Base-by-base conservation (phyloP, 2,797 vertebrate species). In the Hyperoplus lanceolatus region DNA sequence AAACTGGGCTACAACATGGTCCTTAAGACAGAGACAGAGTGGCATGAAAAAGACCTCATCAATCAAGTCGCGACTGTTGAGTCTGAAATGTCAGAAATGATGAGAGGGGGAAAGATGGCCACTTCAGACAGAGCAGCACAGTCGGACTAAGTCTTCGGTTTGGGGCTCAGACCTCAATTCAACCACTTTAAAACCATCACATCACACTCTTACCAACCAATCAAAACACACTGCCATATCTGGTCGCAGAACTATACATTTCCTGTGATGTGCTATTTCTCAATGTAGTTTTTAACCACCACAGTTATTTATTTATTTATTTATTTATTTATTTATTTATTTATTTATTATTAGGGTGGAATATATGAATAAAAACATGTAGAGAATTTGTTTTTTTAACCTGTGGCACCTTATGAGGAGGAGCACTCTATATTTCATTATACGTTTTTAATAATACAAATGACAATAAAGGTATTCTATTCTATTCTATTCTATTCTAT, bases 121-220 rank as follows among this genome's bases (percentile, higher is more conserved):
- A 42, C 46, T 46, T 53, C 60, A 67, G 41, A 41, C 64, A 65
- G 21, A 75, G 41, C n/a, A 29, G 73, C 69, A 10, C 45, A 66
- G 64, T 68, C 62, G 15, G 36, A 12, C 57, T 62, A 18, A 12
- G 5, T 74, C 62, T 74, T 64, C 0, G 5, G 13, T 10, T 48
- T 48, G 16, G 60, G 70, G 46, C 51, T 43, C 13, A 66, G 36
- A 49, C 62, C 38, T 49, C 53, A 15, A 42, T 50, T 73, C 49
- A 12, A 0, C 43, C 48, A 46, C 21, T 29, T 29, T 29, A 15
- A 56, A 18, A 42, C 10, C 42, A 54, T 77, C 65, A 50, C 13
- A 57, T 62, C 73, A 59, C 61, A 12, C 41, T 65, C 54, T n/a
- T 8, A 59, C 29, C 41, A n/a, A 36, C n/a, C 15, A 51, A 46